Percentiles rank a stretch among this genome's conserved stretches.
Conservation (phyloP, 2,888 invertebrate genomes). For the Synergus gifuensis region DNA sequence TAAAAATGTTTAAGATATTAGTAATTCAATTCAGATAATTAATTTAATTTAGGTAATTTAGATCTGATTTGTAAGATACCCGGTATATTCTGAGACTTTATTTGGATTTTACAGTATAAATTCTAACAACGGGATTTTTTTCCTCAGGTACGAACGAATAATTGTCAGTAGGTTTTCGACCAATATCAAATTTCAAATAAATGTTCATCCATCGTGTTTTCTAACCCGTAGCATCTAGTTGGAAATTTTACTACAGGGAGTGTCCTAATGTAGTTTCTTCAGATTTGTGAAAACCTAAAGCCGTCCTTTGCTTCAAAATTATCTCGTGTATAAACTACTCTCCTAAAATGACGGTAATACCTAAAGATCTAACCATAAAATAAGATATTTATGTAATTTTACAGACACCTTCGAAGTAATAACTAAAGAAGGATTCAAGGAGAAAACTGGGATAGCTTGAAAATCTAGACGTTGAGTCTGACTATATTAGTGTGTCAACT, state of each 20-base stretch:
- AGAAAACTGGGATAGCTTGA: no score
- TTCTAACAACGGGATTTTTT: no score
- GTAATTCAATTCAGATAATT: no score
- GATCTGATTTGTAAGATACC: no score
- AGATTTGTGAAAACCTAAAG: constrained; percentile 5
- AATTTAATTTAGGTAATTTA: no score
- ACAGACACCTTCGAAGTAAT: constrained; percentile 1
- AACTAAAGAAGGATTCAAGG: background rate
- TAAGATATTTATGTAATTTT: background rate
- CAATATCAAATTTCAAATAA: constrained; percentile 9
- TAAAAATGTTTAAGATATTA: no score
- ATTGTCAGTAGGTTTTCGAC: background rate
- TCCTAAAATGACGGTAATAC: background rate
- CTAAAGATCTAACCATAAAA: background rate
- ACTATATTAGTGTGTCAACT: no score
- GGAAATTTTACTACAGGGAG: no score
- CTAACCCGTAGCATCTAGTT: background rate
- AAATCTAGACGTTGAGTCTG: no score
- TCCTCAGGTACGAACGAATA: background rate
- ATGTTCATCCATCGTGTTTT: constrained; percentile 14
- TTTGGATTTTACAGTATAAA: no score
- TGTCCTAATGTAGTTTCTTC: background rate
- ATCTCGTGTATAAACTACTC: background rate
- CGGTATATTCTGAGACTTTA: no score
- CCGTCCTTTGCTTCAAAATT: constrained; percentile 11